Percentiles rank a stretch among this genome's conserved stretches.
Evolutionary conservation across 1,140 invertebrate genomes (phyloP).

Genomic region (Microplitis demolitor): DNA sequence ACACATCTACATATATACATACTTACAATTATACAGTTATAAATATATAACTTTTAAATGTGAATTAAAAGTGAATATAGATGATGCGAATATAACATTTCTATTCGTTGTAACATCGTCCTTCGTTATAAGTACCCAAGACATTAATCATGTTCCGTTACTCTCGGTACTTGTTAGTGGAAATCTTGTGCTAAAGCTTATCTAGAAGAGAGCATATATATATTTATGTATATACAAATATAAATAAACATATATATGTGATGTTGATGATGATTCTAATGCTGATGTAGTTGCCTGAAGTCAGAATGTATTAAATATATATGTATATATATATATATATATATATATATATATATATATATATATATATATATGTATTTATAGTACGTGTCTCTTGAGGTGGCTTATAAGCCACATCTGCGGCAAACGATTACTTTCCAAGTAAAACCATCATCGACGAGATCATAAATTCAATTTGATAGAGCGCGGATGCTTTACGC

Average conservation of each 20-base stretch:
- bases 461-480: slow-evolving; percentile 39
- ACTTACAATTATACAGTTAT: slow-evolving; percentile 9
- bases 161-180: slow-evolving; percentile 24
- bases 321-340: neutral
- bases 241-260: too few relatives aligned
- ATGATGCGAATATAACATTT: slow-evolving; percentile 27
- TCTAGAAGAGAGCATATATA: slow-evolving; percentile 15
- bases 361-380: neutral
- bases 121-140: slow-evolving; percentile 21
- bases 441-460: slow-evolving; percentile 30
- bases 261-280: too few relatives aligned
- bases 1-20: neutral
- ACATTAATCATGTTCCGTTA: slow-evolving; percentile 36
- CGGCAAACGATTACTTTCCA: slow-evolving; percentile 25
- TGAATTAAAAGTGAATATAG: neutral
- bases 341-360: neutral
- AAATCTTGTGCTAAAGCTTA: slow-evolving; percentile 21
- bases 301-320: too few relatives aligned
- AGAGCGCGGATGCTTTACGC: slow-evolving; percentile 34
- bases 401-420: neutral
- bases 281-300: neutral
- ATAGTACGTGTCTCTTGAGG: too few relatives aligned
- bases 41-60: neutral
- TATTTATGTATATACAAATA: neutral
- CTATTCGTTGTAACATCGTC: slow-evolving; percentile 32